Percentiles rank a stretch among this genome's conserved stretches.
phyloP scores from a whole-genome alignment of 2,113 vertebrate genomes.

The Ptychochromis oligacanthus region DNA sequence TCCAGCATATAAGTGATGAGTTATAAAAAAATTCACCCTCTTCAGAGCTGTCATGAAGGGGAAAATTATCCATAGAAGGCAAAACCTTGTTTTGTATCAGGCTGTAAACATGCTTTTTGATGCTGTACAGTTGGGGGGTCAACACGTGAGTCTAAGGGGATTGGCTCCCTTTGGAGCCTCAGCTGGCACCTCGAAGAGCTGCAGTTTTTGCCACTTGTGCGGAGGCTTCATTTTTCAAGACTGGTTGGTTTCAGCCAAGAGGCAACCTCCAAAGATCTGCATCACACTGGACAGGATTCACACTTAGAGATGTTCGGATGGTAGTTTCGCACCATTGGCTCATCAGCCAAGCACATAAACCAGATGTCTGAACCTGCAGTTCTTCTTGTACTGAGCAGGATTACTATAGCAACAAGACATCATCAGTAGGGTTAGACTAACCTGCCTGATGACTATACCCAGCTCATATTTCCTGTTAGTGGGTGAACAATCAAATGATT shows the following conservation, averaged over 20 bases:
- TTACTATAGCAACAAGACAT: not conserved
- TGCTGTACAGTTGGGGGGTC: not conserved
- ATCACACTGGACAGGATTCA: not conserved
- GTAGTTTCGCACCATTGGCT: not conserved
- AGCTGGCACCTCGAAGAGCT: not conserved
- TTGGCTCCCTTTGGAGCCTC: not conserved
- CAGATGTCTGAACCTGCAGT: not conserved
- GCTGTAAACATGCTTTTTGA: not conserved
- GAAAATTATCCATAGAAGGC: too few species aligned
- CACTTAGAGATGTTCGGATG: not conserved
- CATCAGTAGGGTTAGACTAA: not conserved
- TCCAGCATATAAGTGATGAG: too few species aligned
- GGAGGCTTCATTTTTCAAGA: not conserved
- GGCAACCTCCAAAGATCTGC: not conserved
- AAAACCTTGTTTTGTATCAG: not conserved
- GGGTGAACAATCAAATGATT: too few species aligned
- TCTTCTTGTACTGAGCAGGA: not conserved
- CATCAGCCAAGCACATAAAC: not conserved
- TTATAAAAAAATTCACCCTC: too few species aligned
- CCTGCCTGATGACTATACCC: too few species aligned
- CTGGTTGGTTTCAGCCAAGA: not conserved
- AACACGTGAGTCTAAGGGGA: too few species aligned
- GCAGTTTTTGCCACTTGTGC: not conserved
- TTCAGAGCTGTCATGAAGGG: too few species aligned
- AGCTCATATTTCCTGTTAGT: too few species aligned